Percentiles rank a stretch among this genome's conserved stretches.
Conservation (phyloP, 2,797 vertebrate genomes). For the Yasuhikotakia modesta region DNA sequence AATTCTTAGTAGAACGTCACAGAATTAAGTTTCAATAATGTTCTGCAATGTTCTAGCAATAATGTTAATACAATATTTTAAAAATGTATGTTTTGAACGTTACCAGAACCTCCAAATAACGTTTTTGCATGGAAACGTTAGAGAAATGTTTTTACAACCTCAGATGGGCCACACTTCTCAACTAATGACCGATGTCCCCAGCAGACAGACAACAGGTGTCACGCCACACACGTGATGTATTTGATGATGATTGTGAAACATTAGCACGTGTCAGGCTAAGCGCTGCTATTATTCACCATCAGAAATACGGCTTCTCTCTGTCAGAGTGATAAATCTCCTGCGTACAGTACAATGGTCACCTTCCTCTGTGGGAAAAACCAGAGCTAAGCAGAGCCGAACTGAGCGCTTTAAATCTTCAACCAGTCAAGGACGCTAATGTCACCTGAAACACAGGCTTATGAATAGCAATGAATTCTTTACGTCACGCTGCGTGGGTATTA, state of each 20-base stretch:
- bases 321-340: slow-evolving; percentile 43
- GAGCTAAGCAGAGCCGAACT: slow-evolving; percentile 17
- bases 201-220: slow-evolving; percentile 31
- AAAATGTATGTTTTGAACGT: too few species aligned
- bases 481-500: slow-evolving; percentile 45
- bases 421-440: slow-evolving; percentile 59
- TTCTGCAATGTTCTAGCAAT: too few species aligned
- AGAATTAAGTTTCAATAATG: too few species aligned
- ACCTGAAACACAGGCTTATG: slow-evolving; percentile 48
- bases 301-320: slow-evolving; percentile 35
- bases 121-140: too few species aligned
- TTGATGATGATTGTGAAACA: slow-evolving; percentile 46
- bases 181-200: slow-evolving; percentile 21
- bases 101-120: too few species aligned
- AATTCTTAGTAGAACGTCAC: too few species aligned
- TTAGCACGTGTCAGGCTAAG: slow-evolving; percentile 48
- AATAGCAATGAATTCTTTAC: slow-evolving; percentile 52
- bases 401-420: slow-evolving; percentile 32
- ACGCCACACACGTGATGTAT: slow-evolving; percentile 34
- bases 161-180: not conserved
- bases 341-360: slow-evolving; percentile 41
- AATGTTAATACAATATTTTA: too few species aligned
- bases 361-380: slow-evolving; percentile 34
- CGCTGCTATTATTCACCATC: slow-evolving; percentile 50
- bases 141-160: too few species aligned